Evolutionary conservation across 2,113 vertebrate species (phyloP).

Genomic region (Sapajus apella): DNA sequence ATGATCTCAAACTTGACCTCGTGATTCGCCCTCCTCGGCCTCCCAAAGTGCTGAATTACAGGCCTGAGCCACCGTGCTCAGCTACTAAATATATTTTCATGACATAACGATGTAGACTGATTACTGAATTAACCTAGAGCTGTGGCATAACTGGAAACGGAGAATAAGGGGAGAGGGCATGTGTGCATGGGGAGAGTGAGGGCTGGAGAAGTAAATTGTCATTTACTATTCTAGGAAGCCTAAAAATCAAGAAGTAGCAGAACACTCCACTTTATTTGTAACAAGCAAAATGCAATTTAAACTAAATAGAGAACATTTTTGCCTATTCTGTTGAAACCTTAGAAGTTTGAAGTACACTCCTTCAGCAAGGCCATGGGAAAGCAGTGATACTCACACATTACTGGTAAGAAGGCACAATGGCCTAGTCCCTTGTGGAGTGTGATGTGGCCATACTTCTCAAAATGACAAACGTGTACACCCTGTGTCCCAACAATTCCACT

Average conservation of each 20-base stretch:
- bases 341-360: not conserved
- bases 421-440: not conserved
- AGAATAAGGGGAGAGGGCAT: not conserved
- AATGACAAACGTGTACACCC: not conserved
- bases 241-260: not conserved
- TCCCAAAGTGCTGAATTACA: too few relatives aligned
- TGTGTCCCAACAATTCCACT: too few relatives aligned
- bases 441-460: not conserved
- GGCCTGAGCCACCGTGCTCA: too few relatives aligned
- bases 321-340: not conserved
- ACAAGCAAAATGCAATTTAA: not conserved
- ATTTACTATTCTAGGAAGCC: not conserved
- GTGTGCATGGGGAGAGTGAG: not conserved
- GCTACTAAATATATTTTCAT: not conserved
- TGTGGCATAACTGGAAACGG: not conserved
- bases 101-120: not conserved
- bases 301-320: not conserved
- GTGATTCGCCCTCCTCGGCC: rapidly evolving
- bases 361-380: not conserved
- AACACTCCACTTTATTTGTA: not conserved
- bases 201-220: not conserved
- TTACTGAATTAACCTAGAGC: not conserved
- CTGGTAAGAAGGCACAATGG: not conserved
- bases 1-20: too few relatives aligned
- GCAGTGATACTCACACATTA: rapidly evolving